Evolutionary conservation across 53 echinoderm and acorn worm species (phyloP).

Genomic region (Mesocentrotus franciscanus): DNA sequence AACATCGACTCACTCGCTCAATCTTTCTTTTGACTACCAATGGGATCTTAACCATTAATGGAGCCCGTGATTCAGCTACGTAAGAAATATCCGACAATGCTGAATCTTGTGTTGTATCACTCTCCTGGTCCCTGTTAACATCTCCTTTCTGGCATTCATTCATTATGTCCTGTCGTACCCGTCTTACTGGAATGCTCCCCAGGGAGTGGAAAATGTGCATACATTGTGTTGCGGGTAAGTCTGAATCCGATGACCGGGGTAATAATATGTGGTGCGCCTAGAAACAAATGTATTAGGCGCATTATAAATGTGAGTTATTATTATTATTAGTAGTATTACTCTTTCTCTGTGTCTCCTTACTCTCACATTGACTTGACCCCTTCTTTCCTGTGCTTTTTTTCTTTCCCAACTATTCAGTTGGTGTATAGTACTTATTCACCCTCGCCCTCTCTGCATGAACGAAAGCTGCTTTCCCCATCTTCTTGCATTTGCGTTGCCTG

Average conservation of each 20-base stretch:
- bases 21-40: slow-evolving; percentile 26
- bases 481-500: slow-evolving; percentile 59
- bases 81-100: slow-evolving; percentile 5
- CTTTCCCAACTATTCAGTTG: slow-evolving; percentile 31
- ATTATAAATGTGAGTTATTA: too few relatives aligned
- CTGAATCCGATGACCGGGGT: too few relatives aligned
- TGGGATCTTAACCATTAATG: slow-evolving; percentile 62
- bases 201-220: too few relatives aligned
- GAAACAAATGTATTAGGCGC: too few relatives aligned
- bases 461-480: slow-evolving; percentile 55
- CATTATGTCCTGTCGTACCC: slow-evolving; percentile 22
- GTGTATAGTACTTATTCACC: slow-evolving; percentile 51
- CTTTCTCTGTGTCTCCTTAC: slow-evolving; percentile 57
- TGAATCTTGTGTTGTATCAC: slow-evolving; percentile 39
- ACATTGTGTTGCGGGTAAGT: too few relatives aligned
- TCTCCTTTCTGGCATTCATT: neutral
- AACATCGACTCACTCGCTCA: slow-evolving; percentile 61
- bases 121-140: neutral
- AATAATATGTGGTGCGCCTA: too few relatives aligned
- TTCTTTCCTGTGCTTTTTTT: slow-evolving; percentile 46
- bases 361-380: too few relatives aligned
- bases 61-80: neutral
- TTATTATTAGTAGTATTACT: too few relatives aligned
- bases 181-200: too few relatives aligned
- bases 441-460: slow-evolving; percentile 56